Conservation (phyloP, 2,797 vertebrate genomes). For the Sebastes iracundus region DNA sequence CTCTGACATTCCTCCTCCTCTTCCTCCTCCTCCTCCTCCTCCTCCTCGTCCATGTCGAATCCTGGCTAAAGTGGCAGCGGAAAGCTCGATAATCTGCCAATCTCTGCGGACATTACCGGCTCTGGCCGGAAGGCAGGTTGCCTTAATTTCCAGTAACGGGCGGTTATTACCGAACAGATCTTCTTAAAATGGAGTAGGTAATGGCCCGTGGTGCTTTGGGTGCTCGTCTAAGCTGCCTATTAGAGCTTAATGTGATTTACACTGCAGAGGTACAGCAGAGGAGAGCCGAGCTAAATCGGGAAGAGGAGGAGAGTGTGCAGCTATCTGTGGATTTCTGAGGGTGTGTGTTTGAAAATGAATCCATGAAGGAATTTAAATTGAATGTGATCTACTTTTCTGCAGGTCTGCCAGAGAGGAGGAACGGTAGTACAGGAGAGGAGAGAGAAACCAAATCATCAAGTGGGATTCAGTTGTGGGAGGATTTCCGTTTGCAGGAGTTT, state of each 20-base stretch:
- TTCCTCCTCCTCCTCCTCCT: not conserved
- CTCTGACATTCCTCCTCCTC: not conserved
- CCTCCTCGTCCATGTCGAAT: not conserved
- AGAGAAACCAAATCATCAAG: not conserved
- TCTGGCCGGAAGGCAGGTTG: slow-evolving; percentile 74
- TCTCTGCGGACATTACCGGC: slow-evolving; percentile 59
- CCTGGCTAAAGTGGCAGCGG: slow-evolving; percentile 33
- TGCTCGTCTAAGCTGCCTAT: slow-evolving; percentile 71
- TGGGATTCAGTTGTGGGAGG: not conserved
- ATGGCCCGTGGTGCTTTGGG: slow-evolving; percentile 76
- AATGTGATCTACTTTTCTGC: slow-evolving; percentile 6
- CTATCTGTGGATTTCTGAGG: not conserved
- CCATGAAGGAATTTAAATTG: slow-evolving; percentile 20
- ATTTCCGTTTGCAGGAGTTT: not conserved
- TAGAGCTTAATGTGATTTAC: slow-evolving; percentile 79
- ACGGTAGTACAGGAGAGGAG: not conserved
- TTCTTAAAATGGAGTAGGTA: slow-evolving; percentile 76
- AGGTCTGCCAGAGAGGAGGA: not conserved
- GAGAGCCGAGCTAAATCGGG: slow-evolving; percentile 22
- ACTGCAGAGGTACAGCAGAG: slow-evolving; percentile 40
- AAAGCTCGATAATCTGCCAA: slow-evolving; percentile 65
- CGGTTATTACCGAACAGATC: slow-evolving; percentile 76
- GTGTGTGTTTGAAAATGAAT: slow-evolving; percentile 4
- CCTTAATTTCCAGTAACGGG: slow-evolving; percentile 77
- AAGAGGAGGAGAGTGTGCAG: not conserved